These are phyloP conservation scores for Pelvicachromis taeniatus DNA, from an alignment of 2,113 vertebrate genomes.

Conservation along the genomic window DNA sequence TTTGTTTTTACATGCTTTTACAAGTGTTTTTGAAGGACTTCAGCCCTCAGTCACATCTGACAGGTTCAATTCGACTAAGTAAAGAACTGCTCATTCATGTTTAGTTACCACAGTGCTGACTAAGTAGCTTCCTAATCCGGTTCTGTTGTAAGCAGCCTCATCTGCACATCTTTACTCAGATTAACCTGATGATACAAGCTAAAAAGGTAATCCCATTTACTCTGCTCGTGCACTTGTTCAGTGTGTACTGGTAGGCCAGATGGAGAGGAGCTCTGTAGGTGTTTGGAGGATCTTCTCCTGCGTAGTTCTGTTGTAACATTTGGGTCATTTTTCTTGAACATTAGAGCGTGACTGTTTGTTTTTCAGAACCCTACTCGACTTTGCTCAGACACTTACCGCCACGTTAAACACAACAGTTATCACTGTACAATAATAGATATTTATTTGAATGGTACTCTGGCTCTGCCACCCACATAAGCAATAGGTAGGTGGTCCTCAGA, in stretches of 20 bases:
- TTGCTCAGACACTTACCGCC: background rate
- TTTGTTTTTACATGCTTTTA: background rate
- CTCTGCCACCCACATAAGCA: background rate
- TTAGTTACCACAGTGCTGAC: background rate
- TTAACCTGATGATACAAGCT: conserved; percentile 29
- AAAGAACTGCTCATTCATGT: background rate
- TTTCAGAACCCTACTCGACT: background rate
- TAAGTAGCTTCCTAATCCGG: conserved; percentile 5
- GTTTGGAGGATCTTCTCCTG: background rate
- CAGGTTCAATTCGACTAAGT: background rate
- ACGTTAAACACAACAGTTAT: background rate
- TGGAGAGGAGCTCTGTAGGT: background rate
- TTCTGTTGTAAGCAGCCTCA: background rate
- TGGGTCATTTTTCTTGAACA: background rate
- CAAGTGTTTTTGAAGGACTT: background rate
- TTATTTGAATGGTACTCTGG: conserved; percentile 23
- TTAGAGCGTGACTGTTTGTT: background rate
- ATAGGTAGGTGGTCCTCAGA: background rate
- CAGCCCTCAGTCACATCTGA: background rate
- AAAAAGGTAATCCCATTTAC: conserved; percentile 19
- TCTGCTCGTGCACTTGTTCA: background rate
- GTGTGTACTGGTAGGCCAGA: background rate
- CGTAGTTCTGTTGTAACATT: background rate
- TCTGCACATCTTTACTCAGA: conserved; percentile 6
- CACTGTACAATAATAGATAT: background rate